Base-by-base conservation (phyloP, 2,797 vertebrate species). In the Notoglanidium macrostoma region DNA sequence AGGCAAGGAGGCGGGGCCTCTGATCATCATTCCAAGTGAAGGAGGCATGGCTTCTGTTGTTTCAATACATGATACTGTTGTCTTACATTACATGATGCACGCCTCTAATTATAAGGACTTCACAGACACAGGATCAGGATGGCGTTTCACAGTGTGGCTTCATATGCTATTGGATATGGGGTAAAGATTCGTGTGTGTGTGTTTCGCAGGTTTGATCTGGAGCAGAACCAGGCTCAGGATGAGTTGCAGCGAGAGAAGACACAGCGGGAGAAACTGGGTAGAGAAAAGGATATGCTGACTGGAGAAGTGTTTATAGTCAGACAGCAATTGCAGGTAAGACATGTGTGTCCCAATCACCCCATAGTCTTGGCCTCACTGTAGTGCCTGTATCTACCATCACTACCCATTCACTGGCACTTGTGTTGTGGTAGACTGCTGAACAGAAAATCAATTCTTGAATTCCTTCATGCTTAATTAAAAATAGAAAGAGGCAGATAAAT, bases 221-320 rank as follows among this genome's bases (percentile, higher is more conserved):
- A 99, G 92, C 97, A 97, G 93, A 96, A 95, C 0, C 97, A 98
- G 92, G 92, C 96, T 0, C 97, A 98, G 0, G 96, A 97, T 32
- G 98, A 99, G 92, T 95, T 96, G 0, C 97, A 98, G 92, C 94
- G 97, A 87, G 98, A 99, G 91, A 96, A 93, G 91, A 92, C 92
- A 88, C 97, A 96, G 90, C 95, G 96, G 86, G 98, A 99, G 93
- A 99, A 97, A 90, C 93, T 99, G 91, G 94, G 95, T 90, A 94
- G 97, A 0, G 98, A 99, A 92, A 98, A 96, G 92, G 98, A 99
- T 84, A 90, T 96, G 88, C 95, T 99, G 92, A 97, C 97, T 0
- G 95, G 96, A 0, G 98, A 99, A 94, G 95, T 97, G 59, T 98
- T 99, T 51, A 96, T 96, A 93, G 93, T 99, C 89, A 96, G 96